Evolutionary conservation across 2,888 invertebrate genomes (phyloP).

Genomic region (Drosophila seclusa): DNA sequence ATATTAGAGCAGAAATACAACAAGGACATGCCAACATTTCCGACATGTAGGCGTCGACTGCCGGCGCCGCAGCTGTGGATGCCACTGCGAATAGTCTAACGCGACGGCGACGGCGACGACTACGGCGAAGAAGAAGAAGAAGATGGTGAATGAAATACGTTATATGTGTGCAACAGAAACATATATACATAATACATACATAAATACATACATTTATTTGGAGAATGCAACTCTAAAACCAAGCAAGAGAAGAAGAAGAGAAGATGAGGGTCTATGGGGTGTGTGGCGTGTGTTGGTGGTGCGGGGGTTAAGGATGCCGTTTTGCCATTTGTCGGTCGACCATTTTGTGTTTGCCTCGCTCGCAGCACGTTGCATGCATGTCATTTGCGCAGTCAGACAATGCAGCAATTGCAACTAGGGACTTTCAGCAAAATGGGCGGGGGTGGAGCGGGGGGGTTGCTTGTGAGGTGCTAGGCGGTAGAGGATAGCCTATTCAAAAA

Average conservation of each 20-base stretch:
- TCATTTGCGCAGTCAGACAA: slow-evolving; percentile 74
- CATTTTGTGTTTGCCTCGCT: slow-evolving; percentile 62
- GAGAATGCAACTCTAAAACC: slow-evolving; percentile 18
- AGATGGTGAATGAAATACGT: slow-evolving; percentile 37
- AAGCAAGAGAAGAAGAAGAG: not conserved
- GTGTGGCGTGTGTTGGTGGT: not conserved
- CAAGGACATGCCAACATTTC: slow-evolving; percentile 81
- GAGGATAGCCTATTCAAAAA: slow-evolving; percentile 43
- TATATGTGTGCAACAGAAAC: not conserved
- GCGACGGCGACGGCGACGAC: not conserved
- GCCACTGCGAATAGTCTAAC: slow-evolving; percentile 26
- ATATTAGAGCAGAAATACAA: slow-evolving; percentile 81
- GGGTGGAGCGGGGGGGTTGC: not conserved
- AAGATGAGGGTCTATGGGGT: not conserved
- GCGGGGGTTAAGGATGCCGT: not conserved
- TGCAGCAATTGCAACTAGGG: slow-evolving; percentile 54
- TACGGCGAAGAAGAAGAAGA: not conserved
- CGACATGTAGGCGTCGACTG: slow-evolving; percentile 81
- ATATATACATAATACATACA: not conserved
- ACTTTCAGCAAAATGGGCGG: not conserved
- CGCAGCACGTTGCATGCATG: slow-evolving; percentile 77
- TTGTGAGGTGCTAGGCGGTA: not conserved
- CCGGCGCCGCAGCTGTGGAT: slow-evolving; percentile 68
- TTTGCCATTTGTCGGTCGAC: slow-evolving; percentile 72
- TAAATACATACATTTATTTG: slow-evolving; percentile 4